These are phyloP conservation scores for Cremastobaeus sp. DNA, from an alignment of 2,888 invertebrate species.

Conservation along the genomic window DNA sequence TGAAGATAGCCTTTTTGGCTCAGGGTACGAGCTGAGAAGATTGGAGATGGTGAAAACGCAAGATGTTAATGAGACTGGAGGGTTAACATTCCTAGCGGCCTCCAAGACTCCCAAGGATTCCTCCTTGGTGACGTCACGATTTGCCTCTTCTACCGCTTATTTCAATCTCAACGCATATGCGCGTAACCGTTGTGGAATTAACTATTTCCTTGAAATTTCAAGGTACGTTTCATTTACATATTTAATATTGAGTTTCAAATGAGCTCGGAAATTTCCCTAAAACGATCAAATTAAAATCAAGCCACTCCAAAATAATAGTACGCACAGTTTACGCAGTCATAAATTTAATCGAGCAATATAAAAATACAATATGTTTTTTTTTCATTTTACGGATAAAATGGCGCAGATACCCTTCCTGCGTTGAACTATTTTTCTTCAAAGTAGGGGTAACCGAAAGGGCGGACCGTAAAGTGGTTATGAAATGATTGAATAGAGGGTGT, in stretches of 20 bases:
- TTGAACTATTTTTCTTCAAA: constrained; percentile 69
- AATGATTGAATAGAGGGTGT: too few species aligned
- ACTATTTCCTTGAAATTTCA: constrained; percentile 53
- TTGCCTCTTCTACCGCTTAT: constrained; percentile 63
- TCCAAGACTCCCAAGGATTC: constrained; percentile 76
- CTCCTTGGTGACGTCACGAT: constrained; percentile 67
- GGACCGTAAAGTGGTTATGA: too few species aligned
- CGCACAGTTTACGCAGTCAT: too few species aligned
- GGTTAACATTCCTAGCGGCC: constrained; percentile 77
- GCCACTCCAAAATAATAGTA: too few species aligned
- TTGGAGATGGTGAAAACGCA: constrained; percentile 72
- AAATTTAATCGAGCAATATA: constrained; percentile 1
- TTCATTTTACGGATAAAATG: constrained; percentile 57
- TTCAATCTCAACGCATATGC: constrained; percentile 69
- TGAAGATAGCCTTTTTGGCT: constrained; percentile 70
- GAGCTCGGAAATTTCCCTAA: too few species aligned
- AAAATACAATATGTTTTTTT: constrained; percentile 29
- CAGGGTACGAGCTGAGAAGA: constrained; percentile 64
- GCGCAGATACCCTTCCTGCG: constrained; percentile 62
- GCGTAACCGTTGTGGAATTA: constrained; percentile 60
- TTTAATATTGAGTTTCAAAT: too few species aligned
- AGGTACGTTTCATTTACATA: constrained; percentile 46
- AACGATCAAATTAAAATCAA: too few species aligned
- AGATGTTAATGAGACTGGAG: constrained; percentile 78
- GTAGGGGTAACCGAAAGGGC: constrained; percentile 73